A percentile compares a stretch with the other conserved stretches of the same genome.
Conservation (phyloP, 2,888 invertebrate genomes). For the Campoplex nolae region DNA sequence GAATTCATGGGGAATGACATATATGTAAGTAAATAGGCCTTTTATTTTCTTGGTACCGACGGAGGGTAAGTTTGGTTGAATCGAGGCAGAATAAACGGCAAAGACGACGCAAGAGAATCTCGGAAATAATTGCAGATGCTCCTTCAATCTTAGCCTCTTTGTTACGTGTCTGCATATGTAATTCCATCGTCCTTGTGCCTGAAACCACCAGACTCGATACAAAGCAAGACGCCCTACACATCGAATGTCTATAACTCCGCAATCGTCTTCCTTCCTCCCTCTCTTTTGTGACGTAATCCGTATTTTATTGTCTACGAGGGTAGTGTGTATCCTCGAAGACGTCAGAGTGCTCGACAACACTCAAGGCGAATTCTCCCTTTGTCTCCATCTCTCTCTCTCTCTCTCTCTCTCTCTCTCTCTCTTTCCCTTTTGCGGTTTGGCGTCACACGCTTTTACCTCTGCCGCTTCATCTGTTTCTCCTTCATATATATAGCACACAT, state of each 20-base stretch:
- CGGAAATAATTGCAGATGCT: constrained; percentile 56
- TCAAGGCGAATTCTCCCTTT: constrained; percentile 47
- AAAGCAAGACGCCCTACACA: constrained; percentile 17
- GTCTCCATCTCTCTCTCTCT: not conserved
- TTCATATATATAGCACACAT: constrained; percentile 36
- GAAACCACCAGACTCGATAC: constrained; percentile 23
- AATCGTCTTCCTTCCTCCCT: constrained; percentile 10
- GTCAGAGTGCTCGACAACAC: constrained; percentile 58
- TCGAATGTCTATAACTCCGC: constrained; percentile 25
- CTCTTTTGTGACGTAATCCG: constrained; percentile 59
- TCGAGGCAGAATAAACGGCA: constrained; percentile 30
- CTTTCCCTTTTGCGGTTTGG: not conserved
- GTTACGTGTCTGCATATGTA: constrained; percentile 39
- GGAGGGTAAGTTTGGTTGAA: constrained; percentile 19
- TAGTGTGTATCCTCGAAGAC: constrained; percentile 65
- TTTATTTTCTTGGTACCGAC: constrained; percentile 1
- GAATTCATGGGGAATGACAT: constrained; percentile 42
- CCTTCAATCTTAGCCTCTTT: constrained; percentile 3
- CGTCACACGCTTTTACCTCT: constrained; percentile 23
- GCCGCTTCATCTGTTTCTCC: constrained; percentile 25
- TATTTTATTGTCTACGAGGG: constrained; percentile 67
- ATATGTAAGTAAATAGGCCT: not conserved
- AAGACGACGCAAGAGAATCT: constrained; percentile 46
- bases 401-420: constrained; percentile 22
- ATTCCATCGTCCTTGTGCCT: constrained; percentile 25